phyloP scores from a whole-genome alignment of 2,797 vertebrate species.

The Channa striata region DNA sequence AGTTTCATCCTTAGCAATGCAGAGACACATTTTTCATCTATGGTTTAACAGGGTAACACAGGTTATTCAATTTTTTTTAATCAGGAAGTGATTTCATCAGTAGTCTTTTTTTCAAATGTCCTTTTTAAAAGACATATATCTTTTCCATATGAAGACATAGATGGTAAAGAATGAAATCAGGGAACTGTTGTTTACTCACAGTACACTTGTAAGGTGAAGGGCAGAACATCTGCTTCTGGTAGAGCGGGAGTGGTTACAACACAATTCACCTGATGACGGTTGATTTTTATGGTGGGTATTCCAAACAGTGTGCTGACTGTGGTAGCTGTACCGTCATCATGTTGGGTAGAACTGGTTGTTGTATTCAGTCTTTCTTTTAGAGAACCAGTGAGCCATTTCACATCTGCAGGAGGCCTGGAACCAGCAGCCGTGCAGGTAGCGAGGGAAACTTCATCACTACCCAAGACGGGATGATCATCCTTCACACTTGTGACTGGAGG shows the following conservation, averaged over 20 bases:
- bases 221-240: neutral
- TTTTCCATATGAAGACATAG: neutral
- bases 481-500: constrained; percentile 45
- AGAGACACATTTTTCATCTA: too few relatives aligned
- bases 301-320: constrained; percentile 59
- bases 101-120: too few relatives aligned
- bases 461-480: constrained; percentile 5
- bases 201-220: constrained; percentile 56
- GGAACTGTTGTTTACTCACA: constrained; percentile 63
- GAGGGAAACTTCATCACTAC: constrained; percentile 33
- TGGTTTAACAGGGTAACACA: too few relatives aligned
- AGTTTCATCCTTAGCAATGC: too few relatives aligned
- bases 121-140: too few relatives aligned
- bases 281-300: constrained; percentile 47
- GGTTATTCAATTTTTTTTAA: too few relatives aligned
- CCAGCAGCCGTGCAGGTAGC: constrained; percentile 58
- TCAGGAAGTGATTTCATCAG: too few relatives aligned
- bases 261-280: constrained; percentile 53
- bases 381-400: constrained; percentile 47
- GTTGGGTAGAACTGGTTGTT: neutral
- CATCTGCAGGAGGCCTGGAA: constrained; percentile 59
- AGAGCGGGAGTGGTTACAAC: constrained; percentile 40
- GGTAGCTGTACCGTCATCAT: constrained; percentile 54
- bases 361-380: constrained; percentile 8
- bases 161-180: neutral